Evolutionary conservation across 2,888 invertebrate species (phyloP).

Genomic region (Ecliptopera silaceata): DNA sequence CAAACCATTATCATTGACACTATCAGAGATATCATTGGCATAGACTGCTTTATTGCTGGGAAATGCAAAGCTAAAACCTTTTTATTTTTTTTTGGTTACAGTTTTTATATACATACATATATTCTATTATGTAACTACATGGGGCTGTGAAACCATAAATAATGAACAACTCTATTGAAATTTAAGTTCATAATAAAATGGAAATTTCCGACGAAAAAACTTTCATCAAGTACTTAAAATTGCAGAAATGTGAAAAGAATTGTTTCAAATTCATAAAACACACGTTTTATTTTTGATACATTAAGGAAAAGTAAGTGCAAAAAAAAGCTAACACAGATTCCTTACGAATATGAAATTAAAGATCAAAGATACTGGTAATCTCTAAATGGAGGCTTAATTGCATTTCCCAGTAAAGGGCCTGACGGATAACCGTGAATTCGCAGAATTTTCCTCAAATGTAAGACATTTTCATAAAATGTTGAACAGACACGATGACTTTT

Average conservation of each 20-base stretch:
- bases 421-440: slow-evolving; percentile 31
- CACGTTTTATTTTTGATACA: neutral
- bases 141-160: too few relatives aligned
- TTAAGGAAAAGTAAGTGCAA: slow-evolving; percentile 4
- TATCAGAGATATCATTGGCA: slow-evolving; percentile 29
- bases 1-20: slow-evolving; percentile 33
- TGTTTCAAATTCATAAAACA: too few relatives aligned
- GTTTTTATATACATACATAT: too few relatives aligned
- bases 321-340: slow-evolving; percentile 11
- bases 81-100: too few relatives aligned
- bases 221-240: too few relatives aligned
- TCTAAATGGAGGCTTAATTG: slow-evolving; percentile 29
- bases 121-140: too few relatives aligned
- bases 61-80: slow-evolving; percentile 30
- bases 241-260: too few relatives aligned
- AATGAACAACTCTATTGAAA: too few relatives aligned
- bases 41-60: slow-evolving; percentile 33
- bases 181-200: too few relatives aligned
- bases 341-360: slow-evolving; percentile 18
- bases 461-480: slow-evolving; percentile 28
- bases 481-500: slow-evolving; percentile 21
- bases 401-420: slow-evolving; percentile 34
- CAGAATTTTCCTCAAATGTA: slow-evolving; percentile 22
- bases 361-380: slow-evolving; percentile 23
- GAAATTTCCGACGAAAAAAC: too few relatives aligned